Base-by-base conservation (phyloP, 2,888 invertebrate species). In the Spodoptera picta region DNA sequence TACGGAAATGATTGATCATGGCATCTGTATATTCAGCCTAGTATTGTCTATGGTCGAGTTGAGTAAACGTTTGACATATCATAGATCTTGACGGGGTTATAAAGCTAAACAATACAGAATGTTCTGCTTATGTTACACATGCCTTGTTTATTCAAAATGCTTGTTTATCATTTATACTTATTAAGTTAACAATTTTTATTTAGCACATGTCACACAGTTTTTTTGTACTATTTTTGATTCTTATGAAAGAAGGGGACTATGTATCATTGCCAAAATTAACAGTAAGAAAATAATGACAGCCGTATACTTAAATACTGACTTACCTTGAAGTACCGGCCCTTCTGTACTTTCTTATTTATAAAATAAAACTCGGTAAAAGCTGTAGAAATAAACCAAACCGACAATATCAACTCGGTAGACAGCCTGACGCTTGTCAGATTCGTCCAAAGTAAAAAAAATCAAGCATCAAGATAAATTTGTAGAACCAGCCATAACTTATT, bases 1-100 rank as follows among this genome's bases (percentile, higher is more conserved):
- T 71, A 73, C 67, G 62, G 68, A 70, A 79, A 69, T 79, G 78
- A 83, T 84, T 74, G 75, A 82, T 81, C 50, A 57, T 68, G 70
- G 70, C 69, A 60, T 72, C 59, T 81, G 68, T 80, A 75, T 79
- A 73, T 71, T 67, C 73, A 72, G 69, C 63, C 67, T 67, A 64
- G 56, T 64, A 55, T 49, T 42, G 50, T 45, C 57, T 60, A 43
- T 69, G 55, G 46, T 69, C 48, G 55, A 65, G 56, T 78, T 54
- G 54, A 65, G 54, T 74, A 71, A 70, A 59, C 48, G 64, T 69
- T 64, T 68, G 74, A 78, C 71, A 59, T 66, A 79, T 76, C 75
- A 49, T 24, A 44, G 24, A 65, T 58, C 65, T 72, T 69, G 72
- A 60, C 60, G 61, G 50, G 60, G 52, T 73, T 58, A 61, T 48